Evolutionary conservation across 92 coral and sea anemone species (phyloP), one percentile per base, ranked within the genome.

Genomic region (Pocillopora grandis): DNA sequence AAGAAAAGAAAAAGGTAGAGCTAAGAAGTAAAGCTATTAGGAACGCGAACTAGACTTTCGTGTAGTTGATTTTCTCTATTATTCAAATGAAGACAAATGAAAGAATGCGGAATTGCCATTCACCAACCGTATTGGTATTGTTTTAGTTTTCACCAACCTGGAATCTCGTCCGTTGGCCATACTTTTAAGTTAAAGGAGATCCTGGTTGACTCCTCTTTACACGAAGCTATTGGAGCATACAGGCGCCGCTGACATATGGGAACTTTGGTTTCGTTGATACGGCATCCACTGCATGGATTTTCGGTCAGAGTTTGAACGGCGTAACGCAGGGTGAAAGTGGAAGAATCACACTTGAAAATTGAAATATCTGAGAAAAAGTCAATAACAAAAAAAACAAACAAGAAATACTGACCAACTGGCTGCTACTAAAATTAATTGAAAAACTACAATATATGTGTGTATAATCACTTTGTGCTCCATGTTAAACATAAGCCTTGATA

Each of bases 221-320:
- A 81, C 11, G 85, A 60, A n/a, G 85, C 77, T 58, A 81, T 35
- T 7, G 85, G 85, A 1, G 77, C 64, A 23, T 81, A 81, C 33
- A 71, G 78, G 9, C 36, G 85, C 57, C 85, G 77, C 60, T 58
- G 59, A 49, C 85, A 81, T 9, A 81, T 59, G 31, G 85, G 85
- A 18, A 8, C 20, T 36, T 14, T 20, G 59, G 42, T 59, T 42
- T 81, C 85, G 6, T 58, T 69, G 14, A 52, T 12, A 10, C 59
- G 20, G 56, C 85, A 81, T 12, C 37, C 67, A 4, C 76, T 23
- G 77, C 85, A 81, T 60, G 23, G 14, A 10, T 33, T 42, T 58
- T 27, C 85, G 58, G 42, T 13, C 12, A 21, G 12, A 15, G 9
- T 12, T 5, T 37, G 4, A 37, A 36, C 1, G 57, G 13, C 35